Conservation (phyloP, 2,888 invertebrate species). For the Aethes cnicana region DNA sequence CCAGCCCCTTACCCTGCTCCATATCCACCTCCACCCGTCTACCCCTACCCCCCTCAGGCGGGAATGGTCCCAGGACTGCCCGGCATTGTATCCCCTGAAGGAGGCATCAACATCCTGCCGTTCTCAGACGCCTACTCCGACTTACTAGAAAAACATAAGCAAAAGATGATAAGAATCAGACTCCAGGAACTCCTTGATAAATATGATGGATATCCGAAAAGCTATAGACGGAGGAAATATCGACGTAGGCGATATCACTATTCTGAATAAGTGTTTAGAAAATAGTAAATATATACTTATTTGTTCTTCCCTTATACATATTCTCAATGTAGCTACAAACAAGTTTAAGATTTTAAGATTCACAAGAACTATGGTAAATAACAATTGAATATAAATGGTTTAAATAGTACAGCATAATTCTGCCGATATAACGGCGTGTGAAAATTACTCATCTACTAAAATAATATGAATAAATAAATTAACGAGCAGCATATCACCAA, state of each 20-base stretch:
- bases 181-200: slow-evolving; percentile 47
- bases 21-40: slow-evolving; percentile 1
- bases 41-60: slow-evolving; percentile 32
- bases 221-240: slow-evolving; percentile 10
- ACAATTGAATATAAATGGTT: too few relatives aligned
- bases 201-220: slow-evolving; percentile 42
- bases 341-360: too few relatives aligned
- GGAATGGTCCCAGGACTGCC: slow-evolving; percentile 63
- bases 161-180: slow-evolving; percentile 53
- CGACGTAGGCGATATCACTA: slow-evolving; percentile 4
- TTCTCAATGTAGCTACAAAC: too few relatives aligned
- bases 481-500: too few relatives aligned
- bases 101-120: slow-evolving; percentile 69
- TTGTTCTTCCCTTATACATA: too few relatives aligned
- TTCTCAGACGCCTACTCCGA: slow-evolving; percentile 69
- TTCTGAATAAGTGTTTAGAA: too few relatives aligned
- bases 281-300: too few relatives aligned
- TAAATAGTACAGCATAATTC: too few relatives aligned
- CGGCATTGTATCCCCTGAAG: slow-evolving; percentile 57
- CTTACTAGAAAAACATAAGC: slow-evolving; percentile 59
- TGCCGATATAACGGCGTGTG: too few relatives aligned
- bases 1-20: slow-evolving; percentile 19
- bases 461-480: too few relatives aligned
- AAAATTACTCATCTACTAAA: too few relatives aligned
- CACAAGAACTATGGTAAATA: too few relatives aligned